Evolutionary conservation across 2,797 vertebrate genomes (phyloP).

Genomic region (Moxostoma hubbsi): DNA sequence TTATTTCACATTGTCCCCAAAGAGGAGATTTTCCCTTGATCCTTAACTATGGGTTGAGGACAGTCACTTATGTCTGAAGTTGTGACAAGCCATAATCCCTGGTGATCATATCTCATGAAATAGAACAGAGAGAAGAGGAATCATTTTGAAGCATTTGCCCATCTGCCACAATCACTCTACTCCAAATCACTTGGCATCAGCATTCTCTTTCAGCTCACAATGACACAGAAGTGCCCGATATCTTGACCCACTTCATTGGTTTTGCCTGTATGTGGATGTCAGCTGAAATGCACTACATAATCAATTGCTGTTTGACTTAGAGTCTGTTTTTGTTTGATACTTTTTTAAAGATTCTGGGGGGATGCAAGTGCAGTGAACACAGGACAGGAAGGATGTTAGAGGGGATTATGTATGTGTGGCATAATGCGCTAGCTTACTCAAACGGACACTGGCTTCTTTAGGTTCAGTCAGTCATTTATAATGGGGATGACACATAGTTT

Average conservation of each 20-base stretch:
- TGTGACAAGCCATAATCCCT: slow-evolving; percentile 54
- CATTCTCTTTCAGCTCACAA: slow-evolving; percentile 69
- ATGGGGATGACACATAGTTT: slow-evolving; percentile 88
- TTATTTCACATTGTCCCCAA: slow-evolving; percentile 40
- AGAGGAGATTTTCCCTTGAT: slow-evolving; percentile 48
- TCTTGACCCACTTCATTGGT: slow-evolving; percentile 76
- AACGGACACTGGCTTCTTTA: slow-evolving; percentile 84
- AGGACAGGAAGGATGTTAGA: slow-evolving; percentile 87
- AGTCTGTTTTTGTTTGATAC: slow-evolving; percentile 19
- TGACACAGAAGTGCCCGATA: slow-evolving; percentile 71
- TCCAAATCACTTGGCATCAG: slow-evolving; percentile 69
- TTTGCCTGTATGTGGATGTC: slow-evolving; percentile 27
- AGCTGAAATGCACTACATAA: slow-evolving; percentile 26
- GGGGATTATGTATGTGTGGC: slow-evolving; percentile 87
- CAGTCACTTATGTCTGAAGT: slow-evolving; percentile 54
- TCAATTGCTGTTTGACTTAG: slow-evolving; percentile 34
- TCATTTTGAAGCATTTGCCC: slow-evolving; percentile 66
- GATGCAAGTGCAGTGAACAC: slow-evolving; percentile 80
- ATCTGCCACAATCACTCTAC: slow-evolving; percentile 74
- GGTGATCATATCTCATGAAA: slow-evolving; percentile 52
- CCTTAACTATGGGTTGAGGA: slow-evolving; percentile 52
- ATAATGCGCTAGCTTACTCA: slow-evolving; percentile 81
- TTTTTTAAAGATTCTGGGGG: slow-evolving; percentile 60
- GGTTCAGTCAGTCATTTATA: slow-evolving; percentile 87
- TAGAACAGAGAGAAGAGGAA: slow-evolving; percentile 45